These are phyloP conservation scores for Xestia ashworthii DNA, from an alignment of 2,888 invertebrate species.

Conservation along the genomic window DNA sequence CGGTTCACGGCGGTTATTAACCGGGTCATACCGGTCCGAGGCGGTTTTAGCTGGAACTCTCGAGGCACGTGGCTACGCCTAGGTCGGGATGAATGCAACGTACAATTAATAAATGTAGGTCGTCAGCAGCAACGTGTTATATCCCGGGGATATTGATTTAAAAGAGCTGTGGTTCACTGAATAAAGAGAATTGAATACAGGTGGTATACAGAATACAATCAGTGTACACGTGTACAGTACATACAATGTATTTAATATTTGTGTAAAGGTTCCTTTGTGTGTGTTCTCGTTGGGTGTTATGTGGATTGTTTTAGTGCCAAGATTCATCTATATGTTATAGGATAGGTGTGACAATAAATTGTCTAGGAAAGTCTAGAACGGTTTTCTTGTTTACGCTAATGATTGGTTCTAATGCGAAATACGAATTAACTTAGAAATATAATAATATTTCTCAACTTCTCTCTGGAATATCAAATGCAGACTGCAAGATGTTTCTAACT, in stretches of 20 bases:
- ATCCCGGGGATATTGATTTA: slow-evolving; percentile 53
- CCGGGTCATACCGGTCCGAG: slow-evolving; percentile 46
- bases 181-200: slow-evolving; percentile 22
- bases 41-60: slow-evolving; percentile 38
- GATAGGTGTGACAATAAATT: background rate
- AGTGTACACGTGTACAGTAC: slow-evolving; percentile 2
- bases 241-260: slow-evolving; percentile 18
- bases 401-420: background rate
- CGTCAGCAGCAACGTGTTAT: slow-evolving; percentile 35
- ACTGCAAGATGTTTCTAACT: slow-evolving; percentile 9
- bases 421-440: too few species aligned
- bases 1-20: slow-evolving; percentile 51
- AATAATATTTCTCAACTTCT: background rate
- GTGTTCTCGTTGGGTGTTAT: background rate
- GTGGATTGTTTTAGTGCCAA: background rate
- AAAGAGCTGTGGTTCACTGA: slow-evolving; percentile 9
- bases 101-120: slow-evolving; percentile 62
- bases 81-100: slow-evolving; percentile 49
- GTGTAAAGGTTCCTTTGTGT: slow-evolving; percentile 1
- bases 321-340: background rate
- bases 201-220: background rate
- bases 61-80: slow-evolving; percentile 12
- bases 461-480: background rate
- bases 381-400: background rate
- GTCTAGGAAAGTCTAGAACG: background rate